A percentile compares a stretch with the other conserved stretches of the same genome.
Conservation (phyloP, 2,888 invertebrate genomes). For the Drosophila greeni region DNA sequence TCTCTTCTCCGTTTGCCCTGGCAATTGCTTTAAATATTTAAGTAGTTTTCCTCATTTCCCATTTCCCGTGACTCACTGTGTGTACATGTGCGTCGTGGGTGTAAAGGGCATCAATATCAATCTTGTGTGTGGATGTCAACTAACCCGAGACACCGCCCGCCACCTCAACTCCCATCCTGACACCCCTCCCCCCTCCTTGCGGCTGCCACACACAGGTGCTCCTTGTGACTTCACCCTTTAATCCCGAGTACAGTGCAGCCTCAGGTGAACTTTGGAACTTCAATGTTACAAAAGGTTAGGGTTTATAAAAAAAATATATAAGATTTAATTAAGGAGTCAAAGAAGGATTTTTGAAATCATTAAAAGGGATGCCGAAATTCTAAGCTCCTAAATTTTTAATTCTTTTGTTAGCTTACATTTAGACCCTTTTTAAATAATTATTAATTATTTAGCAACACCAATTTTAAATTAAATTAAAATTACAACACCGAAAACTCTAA, state of each 20-base stretch:
- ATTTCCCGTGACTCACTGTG: conserved; percentile 39
- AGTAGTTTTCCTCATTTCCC: conserved; percentile 60
- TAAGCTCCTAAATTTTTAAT: not conserved
- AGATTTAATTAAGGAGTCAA: too few relatives aligned
- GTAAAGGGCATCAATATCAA: conserved; percentile 38
- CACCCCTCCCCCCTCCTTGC: not conserved
- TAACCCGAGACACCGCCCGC: conserved; percentile 6
- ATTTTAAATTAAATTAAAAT: not conserved
- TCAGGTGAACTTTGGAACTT: not conserved
- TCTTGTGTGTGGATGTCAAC: conserved; percentile 35
- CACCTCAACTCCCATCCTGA: not conserved
- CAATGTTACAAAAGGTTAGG: not conserved
- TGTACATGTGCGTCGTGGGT: conserved; percentile 7
- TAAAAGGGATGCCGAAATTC: too few relatives aligned
- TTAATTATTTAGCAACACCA: not conserved
- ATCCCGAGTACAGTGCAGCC: conserved; percentile 11
- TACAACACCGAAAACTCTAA: not conserved
- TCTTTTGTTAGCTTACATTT: too few relatives aligned
- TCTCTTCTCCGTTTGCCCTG: conserved; percentile 13
- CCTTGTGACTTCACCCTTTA: conserved; percentile 24
- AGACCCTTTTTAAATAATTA: not conserved
- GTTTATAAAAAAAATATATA: too few relatives aligned
- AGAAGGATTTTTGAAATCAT: too few relatives aligned
- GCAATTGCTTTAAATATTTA: conserved; percentile 69
- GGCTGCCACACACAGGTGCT: conserved; percentile 14